Conservation (phyloP, 92 coral and sea anemone genomes). For the Epizoanthus illoricatus region DNA sequence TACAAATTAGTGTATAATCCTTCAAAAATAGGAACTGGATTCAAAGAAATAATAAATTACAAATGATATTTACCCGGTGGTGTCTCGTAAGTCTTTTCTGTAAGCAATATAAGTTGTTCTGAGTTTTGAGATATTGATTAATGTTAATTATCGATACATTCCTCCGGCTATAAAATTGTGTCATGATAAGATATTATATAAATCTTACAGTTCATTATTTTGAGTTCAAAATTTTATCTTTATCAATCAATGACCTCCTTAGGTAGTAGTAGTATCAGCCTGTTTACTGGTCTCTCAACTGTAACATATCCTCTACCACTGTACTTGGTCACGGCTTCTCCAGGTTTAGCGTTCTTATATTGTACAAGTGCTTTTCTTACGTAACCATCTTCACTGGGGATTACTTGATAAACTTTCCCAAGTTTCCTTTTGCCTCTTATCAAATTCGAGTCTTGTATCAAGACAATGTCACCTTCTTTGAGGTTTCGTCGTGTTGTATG, state of each 20-base stretch:
- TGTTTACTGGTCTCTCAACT: constrained; percentile 53
- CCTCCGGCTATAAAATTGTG: not conserved
- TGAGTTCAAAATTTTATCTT: not conserved
- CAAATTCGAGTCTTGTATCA: constrained; percentile 45
- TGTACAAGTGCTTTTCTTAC: constrained; percentile 54
- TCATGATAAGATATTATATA: too few relatives aligned
- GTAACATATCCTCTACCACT: constrained; percentile 49
- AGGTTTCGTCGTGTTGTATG: constrained; percentile 45
- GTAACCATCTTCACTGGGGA: constrained; percentile 38
- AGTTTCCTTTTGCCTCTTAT: constrained; percentile 53
- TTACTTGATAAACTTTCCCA: constrained; percentile 42
- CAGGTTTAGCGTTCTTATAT: constrained; percentile 54
- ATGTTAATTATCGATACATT: not conserved
- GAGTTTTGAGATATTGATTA: too few relatives aligned
- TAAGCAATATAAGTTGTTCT: too few relatives aligned
- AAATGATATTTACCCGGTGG: too few relatives aligned
- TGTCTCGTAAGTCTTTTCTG: too few relatives aligned
- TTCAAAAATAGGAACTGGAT: too few relatives aligned
- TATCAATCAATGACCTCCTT: constrained; percentile 23
- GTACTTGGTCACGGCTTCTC: constrained; percentile 48
- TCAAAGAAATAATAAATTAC: too few relatives aligned
- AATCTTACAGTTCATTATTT: too few relatives aligned
- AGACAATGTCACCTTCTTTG: constrained; percentile 48
- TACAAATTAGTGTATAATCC: too few relatives aligned
- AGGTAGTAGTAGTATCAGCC: constrained; percentile 52